Percentiles rank a stretch among this genome's conserved stretches.
Conservation (phyloP, 2,113 vertebrate species). For the Gambusia holbrooki region DNA sequence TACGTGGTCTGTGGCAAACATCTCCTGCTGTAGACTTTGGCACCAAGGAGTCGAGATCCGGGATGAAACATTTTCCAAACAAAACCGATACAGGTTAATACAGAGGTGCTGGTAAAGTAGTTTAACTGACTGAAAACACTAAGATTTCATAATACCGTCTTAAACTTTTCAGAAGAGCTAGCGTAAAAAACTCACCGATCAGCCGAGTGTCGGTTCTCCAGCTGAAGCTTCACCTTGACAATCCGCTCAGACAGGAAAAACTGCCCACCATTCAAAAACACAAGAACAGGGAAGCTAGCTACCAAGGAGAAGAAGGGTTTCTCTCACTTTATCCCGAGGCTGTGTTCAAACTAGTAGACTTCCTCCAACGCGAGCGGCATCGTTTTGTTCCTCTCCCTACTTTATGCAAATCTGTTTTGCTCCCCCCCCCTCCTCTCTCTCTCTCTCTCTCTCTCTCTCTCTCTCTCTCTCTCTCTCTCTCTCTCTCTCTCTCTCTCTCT, state of each 20-base stretch:
- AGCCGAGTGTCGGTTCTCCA: not conserved
- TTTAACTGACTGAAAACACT: no score
- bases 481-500: no score
- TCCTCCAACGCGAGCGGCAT: constrained; percentile 5
- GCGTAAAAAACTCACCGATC: constrained; percentile 45
- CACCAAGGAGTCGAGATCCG: not conserved
- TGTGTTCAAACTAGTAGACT: constrained; percentile 11
- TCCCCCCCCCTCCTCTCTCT: not conserved
- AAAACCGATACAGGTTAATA: not conserved
- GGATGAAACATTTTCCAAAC: not conserved
- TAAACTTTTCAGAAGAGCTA: not conserved
- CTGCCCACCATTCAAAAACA: constrained; percentile 40
- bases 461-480: no score
- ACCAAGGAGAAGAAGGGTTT: constrained; percentile 59
- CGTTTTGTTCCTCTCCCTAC: not conserved
- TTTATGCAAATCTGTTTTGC: constrained; percentile 7
- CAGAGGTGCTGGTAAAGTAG: not conserved
- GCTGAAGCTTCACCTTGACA: constrained; percentile 9
- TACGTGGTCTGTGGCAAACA: constrained; percentile 36
- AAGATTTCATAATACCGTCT: not conserved
- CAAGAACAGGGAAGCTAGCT: constrained; percentile 23
- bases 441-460: no score
- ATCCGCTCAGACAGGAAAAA: constrained; percentile 48
- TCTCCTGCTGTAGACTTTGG: constrained; percentile 37
- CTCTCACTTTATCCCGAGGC: constrained; percentile 26